phyloP scores from a whole-genome alignment of 2,797 vertebrate species.

The Pteronotus mesoamericanus region DNA sequence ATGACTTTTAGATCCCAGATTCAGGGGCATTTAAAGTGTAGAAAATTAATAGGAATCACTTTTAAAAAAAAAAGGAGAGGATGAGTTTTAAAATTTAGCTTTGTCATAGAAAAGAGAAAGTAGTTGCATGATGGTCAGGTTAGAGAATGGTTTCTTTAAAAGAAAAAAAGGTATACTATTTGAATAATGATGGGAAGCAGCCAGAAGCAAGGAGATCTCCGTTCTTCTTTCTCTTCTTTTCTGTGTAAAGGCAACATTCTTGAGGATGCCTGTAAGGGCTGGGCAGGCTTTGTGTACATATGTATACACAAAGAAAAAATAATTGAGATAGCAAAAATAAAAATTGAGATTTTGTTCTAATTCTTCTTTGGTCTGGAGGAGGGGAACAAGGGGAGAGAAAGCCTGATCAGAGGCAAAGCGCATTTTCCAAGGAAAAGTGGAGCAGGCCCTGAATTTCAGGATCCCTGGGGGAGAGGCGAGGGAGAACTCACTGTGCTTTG shows the following conservation, averaged over 20 bases:
- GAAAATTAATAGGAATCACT: background rate
- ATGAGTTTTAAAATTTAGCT: background rate
- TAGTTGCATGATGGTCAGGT: background rate
- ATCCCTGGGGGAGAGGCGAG: background rate
- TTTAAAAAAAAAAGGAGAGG: background rate
- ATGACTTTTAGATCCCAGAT: background rate
- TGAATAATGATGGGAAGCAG: background rate
- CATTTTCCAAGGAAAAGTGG: background rate
- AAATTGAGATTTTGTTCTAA: background rate
- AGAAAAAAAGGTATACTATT: background rate
- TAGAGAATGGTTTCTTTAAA: background rate
- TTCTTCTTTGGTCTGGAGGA: background rate
- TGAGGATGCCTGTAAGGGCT: background rate
- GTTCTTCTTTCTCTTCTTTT: background rate
- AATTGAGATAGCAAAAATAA: background rate
- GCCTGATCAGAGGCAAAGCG: background rate
- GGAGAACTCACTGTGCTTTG: background rate
- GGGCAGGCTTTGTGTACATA: background rate
- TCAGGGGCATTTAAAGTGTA: background rate
- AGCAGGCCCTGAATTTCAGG: background rate
- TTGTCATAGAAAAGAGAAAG: background rate
- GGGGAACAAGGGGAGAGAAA: background rate
- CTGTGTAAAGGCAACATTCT: background rate
- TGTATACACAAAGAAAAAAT: no score
- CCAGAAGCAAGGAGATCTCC: background rate